A percentile compares a stretch with the other conserved stretches of the same genome.
These are phyloP conservation scores for Fringilla coelebs DNA, from an alignment of 2,797 vertebrate species.

Conservation along the genomic window DNA sequence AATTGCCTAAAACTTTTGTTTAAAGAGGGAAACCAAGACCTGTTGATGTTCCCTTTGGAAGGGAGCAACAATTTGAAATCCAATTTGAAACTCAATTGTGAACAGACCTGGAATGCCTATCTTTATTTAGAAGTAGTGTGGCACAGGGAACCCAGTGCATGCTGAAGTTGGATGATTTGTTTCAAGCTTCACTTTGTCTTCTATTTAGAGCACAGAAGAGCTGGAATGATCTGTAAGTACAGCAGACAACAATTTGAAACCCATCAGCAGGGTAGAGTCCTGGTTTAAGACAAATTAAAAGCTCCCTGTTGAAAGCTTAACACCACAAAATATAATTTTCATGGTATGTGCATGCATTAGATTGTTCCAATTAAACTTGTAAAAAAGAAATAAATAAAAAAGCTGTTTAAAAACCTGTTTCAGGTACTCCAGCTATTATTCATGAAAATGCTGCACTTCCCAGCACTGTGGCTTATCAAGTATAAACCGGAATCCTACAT, in stretches of 20 bases:
- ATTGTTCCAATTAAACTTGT: background rate
- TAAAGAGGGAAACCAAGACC: background rate
- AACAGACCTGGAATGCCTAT: background rate
- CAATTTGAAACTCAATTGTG: background rate
- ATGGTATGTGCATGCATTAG: background rate
- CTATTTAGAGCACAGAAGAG: constrained; percentile 9
- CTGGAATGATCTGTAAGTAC: background rate
- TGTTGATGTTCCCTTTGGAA: background rate
- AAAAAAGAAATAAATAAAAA: background rate
- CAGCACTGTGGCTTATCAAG: constrained; percentile 10
- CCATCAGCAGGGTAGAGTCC: background rate
- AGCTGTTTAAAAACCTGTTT: background rate
- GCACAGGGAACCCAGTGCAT: background rate
- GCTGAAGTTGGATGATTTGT: background rate
- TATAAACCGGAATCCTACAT: constrained; percentile 13
- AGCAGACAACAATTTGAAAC: background rate
- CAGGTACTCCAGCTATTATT: background rate
- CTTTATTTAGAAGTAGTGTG: background rate
- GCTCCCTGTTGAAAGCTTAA: background rate
- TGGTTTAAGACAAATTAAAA: background rate
- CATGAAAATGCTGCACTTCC: constrained; percentile 6
- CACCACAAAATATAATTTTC: background rate
- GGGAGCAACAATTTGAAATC: background rate
- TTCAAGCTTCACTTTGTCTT: background rate
- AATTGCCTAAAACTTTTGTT: background rate